Conservation (phyloP, 2,888 invertebrate genomes). For the Acanthococcus lagerstroemiae region DNA sequence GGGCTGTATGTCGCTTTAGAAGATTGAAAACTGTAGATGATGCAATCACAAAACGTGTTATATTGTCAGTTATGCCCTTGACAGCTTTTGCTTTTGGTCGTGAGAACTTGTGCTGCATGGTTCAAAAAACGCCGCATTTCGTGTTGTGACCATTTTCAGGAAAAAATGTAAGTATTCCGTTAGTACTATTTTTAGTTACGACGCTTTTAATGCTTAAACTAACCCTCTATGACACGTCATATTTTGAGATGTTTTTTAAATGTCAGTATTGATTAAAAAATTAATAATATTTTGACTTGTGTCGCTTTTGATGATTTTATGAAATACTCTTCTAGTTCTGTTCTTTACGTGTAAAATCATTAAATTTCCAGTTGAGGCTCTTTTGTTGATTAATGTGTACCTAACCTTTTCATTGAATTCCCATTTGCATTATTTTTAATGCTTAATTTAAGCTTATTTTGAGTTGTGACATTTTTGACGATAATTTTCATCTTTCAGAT, state of each 20-base stretch:
- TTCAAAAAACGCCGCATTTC: too few relatives aligned
- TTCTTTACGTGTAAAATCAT: conserved; percentile 5
- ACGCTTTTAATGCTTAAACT: conserved; percentile 2
- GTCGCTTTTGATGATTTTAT: conserved; percentile 8
- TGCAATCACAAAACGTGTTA: too few relatives aligned
- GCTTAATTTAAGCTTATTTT: conserved; percentile 13
- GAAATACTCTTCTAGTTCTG: conserved; percentile 10
- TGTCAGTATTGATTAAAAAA: conserved; percentile 2
- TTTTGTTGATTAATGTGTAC: conserved; percentile 4
- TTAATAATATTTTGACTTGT: conserved; percentile 5
- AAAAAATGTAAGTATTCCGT: not conserved
- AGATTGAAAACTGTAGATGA: too few relatives aligned
- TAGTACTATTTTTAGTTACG: conserved; percentile 2
- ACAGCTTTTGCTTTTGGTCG: too few relatives aligned
- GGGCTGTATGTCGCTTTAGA: too few relatives aligned
- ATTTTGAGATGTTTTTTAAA: conserved; percentile 16
- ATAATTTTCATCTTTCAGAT: not conserved
- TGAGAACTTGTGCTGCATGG: too few relatives aligned
- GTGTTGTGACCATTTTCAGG: not conserved
- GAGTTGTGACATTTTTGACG: conserved; percentile 14
- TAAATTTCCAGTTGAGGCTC: too few relatives aligned
- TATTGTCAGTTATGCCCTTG: too few relatives aligned
- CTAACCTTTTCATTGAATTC: not conserved
- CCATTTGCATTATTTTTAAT: not conserved
- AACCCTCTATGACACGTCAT: not conserved